phyloP scores from a whole-genome alignment of 2,888 invertebrate genomes.

The Megaustenia siamemsis region DNA sequence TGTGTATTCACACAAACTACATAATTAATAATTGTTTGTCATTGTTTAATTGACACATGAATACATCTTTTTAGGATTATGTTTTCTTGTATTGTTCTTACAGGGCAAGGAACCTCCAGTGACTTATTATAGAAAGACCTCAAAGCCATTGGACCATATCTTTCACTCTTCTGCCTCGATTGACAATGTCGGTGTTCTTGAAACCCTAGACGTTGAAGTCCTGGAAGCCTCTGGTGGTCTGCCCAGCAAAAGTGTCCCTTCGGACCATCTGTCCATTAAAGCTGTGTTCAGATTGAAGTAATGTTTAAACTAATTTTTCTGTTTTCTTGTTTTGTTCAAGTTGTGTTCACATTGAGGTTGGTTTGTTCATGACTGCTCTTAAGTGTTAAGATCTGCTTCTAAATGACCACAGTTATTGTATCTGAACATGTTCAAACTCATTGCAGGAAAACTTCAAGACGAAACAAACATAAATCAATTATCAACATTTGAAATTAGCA shows the following conservation, averaged over 20 bases:
- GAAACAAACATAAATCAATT: too few species aligned
- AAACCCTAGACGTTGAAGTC: slow-evolving; percentile 62
- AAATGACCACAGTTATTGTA: neutral
- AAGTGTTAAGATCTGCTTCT: neutral
- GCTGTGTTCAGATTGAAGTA: slow-evolving; percentile 61
- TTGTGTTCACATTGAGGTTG: slow-evolving; percentile 13
- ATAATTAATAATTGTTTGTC: too few species aligned
- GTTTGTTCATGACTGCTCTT: neutral
- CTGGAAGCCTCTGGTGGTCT: slow-evolving; percentile 68
- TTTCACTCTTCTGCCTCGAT: slow-evolving; percentile 73
- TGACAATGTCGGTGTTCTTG: slow-evolving; percentile 70
- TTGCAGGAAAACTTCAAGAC: too few species aligned
- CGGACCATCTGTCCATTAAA: slow-evolving; percentile 78
- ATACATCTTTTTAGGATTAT: too few species aligned
- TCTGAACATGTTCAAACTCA: neutral
- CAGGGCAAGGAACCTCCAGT: slow-evolving; percentile 75
- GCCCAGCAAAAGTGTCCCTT: slow-evolving; percentile 75
- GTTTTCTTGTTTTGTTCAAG: slow-evolving; percentile 16
- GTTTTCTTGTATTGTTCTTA: slow-evolving; percentile 26
- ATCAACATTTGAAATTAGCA: too few species aligned
- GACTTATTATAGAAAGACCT: slow-evolving; percentile 66
- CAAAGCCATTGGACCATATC: slow-evolving; percentile 74
- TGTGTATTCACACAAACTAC: too few species aligned
- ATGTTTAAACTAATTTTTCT: neutral
- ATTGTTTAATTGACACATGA: too few species aligned